A percentile compares a stretch with the other conserved stretches of the same genome.
These are phyloP conservation scores for Rhynchonycteris naso DNA, from an alignment of 2,797 vertebrate species.

Conservation along the genomic window DNA sequence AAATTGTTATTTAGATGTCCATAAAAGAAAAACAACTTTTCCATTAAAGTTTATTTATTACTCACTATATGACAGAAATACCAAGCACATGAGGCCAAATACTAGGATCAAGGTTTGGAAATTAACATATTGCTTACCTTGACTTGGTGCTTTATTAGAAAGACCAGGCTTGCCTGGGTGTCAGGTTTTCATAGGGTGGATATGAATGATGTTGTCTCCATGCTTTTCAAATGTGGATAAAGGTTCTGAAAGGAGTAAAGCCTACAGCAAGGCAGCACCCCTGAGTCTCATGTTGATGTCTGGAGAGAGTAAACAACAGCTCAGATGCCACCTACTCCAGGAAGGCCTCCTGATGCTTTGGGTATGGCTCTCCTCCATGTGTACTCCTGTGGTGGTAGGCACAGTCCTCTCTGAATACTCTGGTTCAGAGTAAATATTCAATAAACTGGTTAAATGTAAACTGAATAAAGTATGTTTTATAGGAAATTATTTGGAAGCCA, in stretches of 20 bases:
- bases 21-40: not conserved
- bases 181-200: not conserved
- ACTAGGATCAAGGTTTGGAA: not conserved
- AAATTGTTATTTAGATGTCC: not conserved
- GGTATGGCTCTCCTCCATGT: not conserved
- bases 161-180: not conserved
- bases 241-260: not conserved
- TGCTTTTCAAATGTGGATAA: not conserved
- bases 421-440: not conserved
- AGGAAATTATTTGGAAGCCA: not conserved
- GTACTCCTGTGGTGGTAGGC: not conserved
- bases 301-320: not conserved
- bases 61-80: not conserved
- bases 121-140: not conserved
- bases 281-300: not conserved
- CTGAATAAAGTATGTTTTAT: not conserved
- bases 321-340: not conserved
- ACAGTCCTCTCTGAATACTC: not conserved
- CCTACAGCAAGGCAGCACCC: not conserved
- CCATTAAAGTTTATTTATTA: not conserved
- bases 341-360: not conserved
- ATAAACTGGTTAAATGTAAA: not conserved
- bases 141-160: not conserved
- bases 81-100: not conserved
- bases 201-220: not conserved